Evolutionary conservation across 2,888 invertebrate species (phyloP).

Genomic region (Dichetophora obliterata): DNA sequence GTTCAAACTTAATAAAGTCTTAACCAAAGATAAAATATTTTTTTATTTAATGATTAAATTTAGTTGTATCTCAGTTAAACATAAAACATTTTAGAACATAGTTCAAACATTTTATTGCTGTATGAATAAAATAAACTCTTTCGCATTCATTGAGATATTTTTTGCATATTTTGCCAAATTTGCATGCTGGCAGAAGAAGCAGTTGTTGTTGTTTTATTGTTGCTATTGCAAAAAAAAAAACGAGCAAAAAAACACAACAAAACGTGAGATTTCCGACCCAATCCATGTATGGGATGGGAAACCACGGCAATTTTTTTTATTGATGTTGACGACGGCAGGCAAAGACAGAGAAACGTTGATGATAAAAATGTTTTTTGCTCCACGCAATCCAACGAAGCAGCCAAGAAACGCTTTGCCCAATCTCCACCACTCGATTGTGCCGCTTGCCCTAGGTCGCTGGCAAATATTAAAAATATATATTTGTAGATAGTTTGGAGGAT

Average conservation of each 20-base stretch:
- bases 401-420: not conserved
- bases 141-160: too few species aligned
- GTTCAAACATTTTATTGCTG: too few species aligned
- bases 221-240: not conserved
- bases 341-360: not conserved
- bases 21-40: too few species aligned
- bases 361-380: slow-evolving; percentile 20
- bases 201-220: not conserved
- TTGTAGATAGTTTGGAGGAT: slow-evolving; percentile 35
- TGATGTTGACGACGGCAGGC: slow-evolving; percentile 36
- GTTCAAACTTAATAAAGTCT: too few species aligned
- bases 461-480: slow-evolving; percentile 18
- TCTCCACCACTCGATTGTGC: slow-evolving; percentile 7
- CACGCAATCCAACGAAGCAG: slow-evolving; percentile 22
- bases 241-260: slow-evolving; percentile 5
- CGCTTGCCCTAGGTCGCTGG: not conserved
- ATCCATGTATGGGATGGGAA: slow-evolving; percentile 70
- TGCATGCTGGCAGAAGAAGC: too few species aligned
- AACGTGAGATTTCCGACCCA: slow-evolving; percentile 60
- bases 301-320: slow-evolving; percentile 53
- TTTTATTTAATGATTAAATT: too few species aligned
- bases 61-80: too few species aligned
- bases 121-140: too few species aligned
- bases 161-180: too few species aligned
- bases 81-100: too few species aligned